These are phyloP conservation scores for Podarcis lilfordi DNA, from an alignment of 2,797 vertebrate genomes.

Conservation along the genomic window DNA sequence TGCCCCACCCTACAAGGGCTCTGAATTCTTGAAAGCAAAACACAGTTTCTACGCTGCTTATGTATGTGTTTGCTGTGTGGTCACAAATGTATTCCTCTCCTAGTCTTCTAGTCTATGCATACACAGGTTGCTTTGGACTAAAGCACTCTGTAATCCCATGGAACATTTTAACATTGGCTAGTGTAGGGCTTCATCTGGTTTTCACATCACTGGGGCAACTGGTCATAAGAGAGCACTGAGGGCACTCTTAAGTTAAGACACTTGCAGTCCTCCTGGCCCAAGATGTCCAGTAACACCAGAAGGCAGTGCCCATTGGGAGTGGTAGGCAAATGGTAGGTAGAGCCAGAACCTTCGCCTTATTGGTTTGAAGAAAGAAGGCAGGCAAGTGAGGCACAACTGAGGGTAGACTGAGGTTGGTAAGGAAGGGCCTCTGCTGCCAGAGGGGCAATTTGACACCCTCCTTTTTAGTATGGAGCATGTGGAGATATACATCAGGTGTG, in stretches of 20 bases:
- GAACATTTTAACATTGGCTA: neutral
- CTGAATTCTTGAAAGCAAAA: neutral
- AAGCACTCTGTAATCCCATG: neutral
- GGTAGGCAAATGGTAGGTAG: no score
- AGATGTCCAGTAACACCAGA: no score
- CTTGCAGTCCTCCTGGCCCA: neutral
- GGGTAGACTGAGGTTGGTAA: no score
- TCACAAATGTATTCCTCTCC: no score
- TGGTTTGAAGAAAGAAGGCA: no score
- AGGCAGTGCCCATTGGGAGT: no score
- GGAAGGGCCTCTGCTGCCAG: neutral
- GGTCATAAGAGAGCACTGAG: neutral
- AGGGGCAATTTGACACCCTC: neutral
- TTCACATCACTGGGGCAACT: neutral
- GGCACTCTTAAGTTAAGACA: neutral
- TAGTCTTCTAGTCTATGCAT: neutral
- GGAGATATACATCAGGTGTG: neutral
- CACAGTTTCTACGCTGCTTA: neutral
- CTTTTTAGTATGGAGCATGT: neutral
- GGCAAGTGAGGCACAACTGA: no score
- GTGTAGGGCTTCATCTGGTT: neutral
- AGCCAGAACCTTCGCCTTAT: no score
- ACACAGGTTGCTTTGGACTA: neutral
- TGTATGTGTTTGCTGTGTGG: neutral
- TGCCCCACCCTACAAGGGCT: constrained; percentile 4